Evolutionary conservation across 2,113 vertebrate species (phyloP).

Genomic region (Poeciliopsis prolifica): DNA sequence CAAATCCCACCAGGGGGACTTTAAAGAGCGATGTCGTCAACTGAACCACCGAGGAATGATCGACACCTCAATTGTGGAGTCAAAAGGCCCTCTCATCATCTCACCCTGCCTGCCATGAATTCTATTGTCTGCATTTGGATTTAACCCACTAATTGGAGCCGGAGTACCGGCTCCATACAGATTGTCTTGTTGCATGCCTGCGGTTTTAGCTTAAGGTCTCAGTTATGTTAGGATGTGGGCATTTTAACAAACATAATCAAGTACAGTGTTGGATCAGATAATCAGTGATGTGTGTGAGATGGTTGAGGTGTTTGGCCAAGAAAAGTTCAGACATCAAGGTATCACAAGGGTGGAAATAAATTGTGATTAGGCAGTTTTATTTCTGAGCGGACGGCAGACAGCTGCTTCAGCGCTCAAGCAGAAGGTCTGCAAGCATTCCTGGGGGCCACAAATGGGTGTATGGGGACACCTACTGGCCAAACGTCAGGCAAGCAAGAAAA

Average conservation of each 20-base stretch:
- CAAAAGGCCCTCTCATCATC: constrained; percentile 38
- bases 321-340: neutral
- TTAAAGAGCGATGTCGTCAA: neutral
- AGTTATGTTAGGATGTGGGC: constrained; percentile 64
- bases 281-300: constrained; percentile 33
- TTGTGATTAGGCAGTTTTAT: constrained; percentile 28
- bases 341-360: constrained; percentile 16
- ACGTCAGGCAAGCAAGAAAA: neutral
- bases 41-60: constrained; percentile 8
- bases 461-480: constrained; percentile 66
- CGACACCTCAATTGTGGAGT: constrained; percentile 28
- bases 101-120: constrained; percentile 54
- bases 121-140: constrained; percentile 49
- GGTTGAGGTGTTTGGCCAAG: constrained; percentile 4
- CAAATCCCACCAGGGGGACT: constrained; percentile 14
- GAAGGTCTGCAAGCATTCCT: neutral
- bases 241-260: constrained; percentile 44
- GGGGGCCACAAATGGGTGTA: constrained; percentile 29
- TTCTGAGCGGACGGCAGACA: constrained; percentile 14
- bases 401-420: neutral
- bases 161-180: constrained; percentile 28
- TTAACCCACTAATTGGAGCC: constrained; percentile 69
- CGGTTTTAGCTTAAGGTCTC: constrained; percentile 40
- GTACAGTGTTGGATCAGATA: constrained; percentile 24
- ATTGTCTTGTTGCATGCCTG: constrained; percentile 59